Evolutionary conservation across 2,888 invertebrate genomes (phyloP), one percentile per base, ranked within the genome.

Genomic region (Chironomus tentans): DNA sequence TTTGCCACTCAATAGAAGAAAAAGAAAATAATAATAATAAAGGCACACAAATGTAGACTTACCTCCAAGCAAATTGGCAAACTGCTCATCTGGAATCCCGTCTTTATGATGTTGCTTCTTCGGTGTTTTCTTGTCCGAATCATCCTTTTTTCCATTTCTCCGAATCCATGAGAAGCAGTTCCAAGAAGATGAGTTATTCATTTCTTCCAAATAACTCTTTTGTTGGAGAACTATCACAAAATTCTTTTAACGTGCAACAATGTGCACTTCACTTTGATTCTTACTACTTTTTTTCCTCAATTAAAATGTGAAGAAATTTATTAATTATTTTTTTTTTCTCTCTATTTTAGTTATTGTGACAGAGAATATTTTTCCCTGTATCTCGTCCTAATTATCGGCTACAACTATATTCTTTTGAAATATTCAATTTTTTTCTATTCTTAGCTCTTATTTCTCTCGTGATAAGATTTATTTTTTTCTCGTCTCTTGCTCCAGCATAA

Each of bases 181-280:
- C 74, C 74, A 74, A 65, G 74, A 74, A 74, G 74, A 74, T 48
- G 74, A 68, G 74, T 74, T 74, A 74, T 68, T 74, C 74, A 74
- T 74, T 48, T 38, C 48, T 22, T 22, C 21, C 18, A 65, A 56
- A n/a, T 28, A n/a, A 13, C 65, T 65, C 22, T 46, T 38, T 13
- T 74, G 74, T 28, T 38, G 6, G 18, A 18, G 50, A 38, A 62
- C 61, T 61, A 38, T 61, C 61, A 61, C 28, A 62, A 71, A 72
- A 15, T 13, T 38, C 38, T 38, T 38, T 68, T 38, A 68, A 46
- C n/a, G 72, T 72, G 72, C 74, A 74, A 15, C 71, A 50, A 48
- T 15, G 74, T 68, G 65, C 68, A 68, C 62, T 18, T 18, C 12
- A 18, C n/a, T 72, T 65, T 24, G 24, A 21, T 24, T 12, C 13